Evolutionary conservation across 2,797 vertebrate species (phyloP).

Genomic region (Argya squamiceps): DNA sequence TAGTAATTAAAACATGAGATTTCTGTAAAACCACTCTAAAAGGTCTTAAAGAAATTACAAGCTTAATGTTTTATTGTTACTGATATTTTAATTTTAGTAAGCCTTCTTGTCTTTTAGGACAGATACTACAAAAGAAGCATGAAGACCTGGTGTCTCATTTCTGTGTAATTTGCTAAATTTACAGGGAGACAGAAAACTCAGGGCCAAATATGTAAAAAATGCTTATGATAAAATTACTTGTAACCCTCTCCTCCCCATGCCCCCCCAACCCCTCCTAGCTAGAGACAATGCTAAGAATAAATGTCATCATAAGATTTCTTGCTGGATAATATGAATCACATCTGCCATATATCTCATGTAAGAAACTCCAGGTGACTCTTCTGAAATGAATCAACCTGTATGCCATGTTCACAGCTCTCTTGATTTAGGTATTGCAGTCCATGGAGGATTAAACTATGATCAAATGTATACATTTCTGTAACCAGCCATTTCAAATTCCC

Average conservation of each 20-base stretch:
- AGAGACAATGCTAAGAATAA: background rate
- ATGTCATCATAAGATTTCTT: background rate
- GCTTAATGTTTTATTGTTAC: background rate
- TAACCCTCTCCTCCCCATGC: background rate
- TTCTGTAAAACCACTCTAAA: background rate
- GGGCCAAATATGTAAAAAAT: background rate
- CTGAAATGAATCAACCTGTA: slow-evolving; percentile 46
- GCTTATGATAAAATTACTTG: background rate
- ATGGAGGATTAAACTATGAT: slow-evolving; percentile 61
- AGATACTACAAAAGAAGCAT: background rate
- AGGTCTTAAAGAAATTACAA: background rate
- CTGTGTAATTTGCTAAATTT: background rate
- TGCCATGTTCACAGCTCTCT: background rate
- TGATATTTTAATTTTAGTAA: background rate
- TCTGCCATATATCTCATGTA: background rate
- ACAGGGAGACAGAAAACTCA: background rate
- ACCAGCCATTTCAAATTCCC: slow-evolving; percentile 68
- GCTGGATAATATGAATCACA: background rate
- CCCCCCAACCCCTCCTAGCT: background rate
- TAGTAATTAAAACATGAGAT: background rate
- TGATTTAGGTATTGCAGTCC: slow-evolving; percentile 51
- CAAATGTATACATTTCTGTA: slow-evolving; percentile 68
- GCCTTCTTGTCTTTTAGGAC: background rate
- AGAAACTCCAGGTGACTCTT: slow-evolving; percentile 50
- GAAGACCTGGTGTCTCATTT: background rate